These are phyloP conservation scores for Gymnoscopelus microlampas DNA, from an alignment of 2,797 vertebrate species.

Conservation along the genomic window DNA sequence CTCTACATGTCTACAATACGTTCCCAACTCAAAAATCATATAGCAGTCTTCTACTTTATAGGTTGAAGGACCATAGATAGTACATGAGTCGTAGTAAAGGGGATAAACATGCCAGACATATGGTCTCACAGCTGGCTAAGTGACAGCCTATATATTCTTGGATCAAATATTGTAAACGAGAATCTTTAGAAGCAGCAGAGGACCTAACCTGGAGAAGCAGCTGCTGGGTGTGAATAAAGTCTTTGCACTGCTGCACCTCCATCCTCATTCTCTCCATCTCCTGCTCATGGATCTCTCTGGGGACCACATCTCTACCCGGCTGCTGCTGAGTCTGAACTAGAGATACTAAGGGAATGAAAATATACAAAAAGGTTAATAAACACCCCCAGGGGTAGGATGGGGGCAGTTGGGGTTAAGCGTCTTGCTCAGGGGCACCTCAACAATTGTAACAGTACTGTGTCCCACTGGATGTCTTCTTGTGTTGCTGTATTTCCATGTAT, in stretches of 20 bases:
- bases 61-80: too few relatives aligned
- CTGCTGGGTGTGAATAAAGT: constrained; percentile 95
- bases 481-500: constrained; percentile 76
- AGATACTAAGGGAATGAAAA: constrained; percentile 76
- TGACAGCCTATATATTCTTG: too few relatives aligned
- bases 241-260: constrained; percentile 95
- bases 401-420: too few relatives aligned
- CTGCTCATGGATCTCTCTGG: constrained; percentile 88
- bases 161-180: neutral
- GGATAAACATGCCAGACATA: too few relatives aligned
- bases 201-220: constrained; percentile 90
- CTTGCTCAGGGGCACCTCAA: too few relatives aligned
- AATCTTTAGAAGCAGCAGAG: neutral
- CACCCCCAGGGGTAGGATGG: neutral
- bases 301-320: constrained; percentile 84
- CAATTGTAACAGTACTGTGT: constrained; percentile 70
- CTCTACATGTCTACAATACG: too few relatives aligned
- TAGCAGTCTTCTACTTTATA: too few relatives aligned
- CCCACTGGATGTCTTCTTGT: constrained; percentile 76
- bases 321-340: constrained; percentile 81
- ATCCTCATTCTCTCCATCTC: constrained; percentile 88
- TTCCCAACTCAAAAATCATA: too few relatives aligned
- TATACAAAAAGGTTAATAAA: neutral
- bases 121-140: too few relatives aligned
- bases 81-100: too few relatives aligned